Conservation (phyloP, 2,113 vertebrate genomes). For the Passer domesticus region DNA sequence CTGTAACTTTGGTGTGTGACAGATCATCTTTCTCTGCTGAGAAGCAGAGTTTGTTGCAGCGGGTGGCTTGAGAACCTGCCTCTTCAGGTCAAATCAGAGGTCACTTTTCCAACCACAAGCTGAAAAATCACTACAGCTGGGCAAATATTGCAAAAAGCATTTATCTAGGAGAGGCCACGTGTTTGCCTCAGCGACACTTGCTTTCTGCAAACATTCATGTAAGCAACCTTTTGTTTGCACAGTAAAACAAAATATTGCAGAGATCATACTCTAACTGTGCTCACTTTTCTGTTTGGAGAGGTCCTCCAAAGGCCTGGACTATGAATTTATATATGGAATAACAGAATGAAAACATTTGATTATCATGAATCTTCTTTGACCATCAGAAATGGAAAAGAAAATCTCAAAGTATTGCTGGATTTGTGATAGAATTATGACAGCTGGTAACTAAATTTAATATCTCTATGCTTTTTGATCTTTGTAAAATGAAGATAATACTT, state of each 20-base stretch:
- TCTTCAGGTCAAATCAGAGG: conserved; percentile 24
- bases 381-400: background rate
- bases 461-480: background rate
- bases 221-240: conserved; percentile 45
- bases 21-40: background rate
- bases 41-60: background rate
- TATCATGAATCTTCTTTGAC: background rate
- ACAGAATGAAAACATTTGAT: background rate
- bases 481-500: background rate
- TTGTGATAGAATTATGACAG: background rate
- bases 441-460: background rate
- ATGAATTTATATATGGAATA: background rate
- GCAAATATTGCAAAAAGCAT: conserved; percentile 58
- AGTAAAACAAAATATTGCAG: conserved; percentile 20
- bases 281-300: background rate
- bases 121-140: conserved; percentile 61
- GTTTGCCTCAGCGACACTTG: conserved; percentile 19
- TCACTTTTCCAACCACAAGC: conserved; percentile 17
- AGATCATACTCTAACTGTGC: background rate
- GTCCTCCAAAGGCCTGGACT: background rate
- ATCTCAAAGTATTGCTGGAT: background rate
- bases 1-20: background rate
- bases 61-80: background rate
- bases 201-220: conserved; percentile 32
- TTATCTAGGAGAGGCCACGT: conserved; percentile 11